Percentiles rank a stretch among this genome's conserved stretches.
Conservation (phyloP, 1,140 invertebrate genomes). For the Tetragonula clypearis region DNA sequence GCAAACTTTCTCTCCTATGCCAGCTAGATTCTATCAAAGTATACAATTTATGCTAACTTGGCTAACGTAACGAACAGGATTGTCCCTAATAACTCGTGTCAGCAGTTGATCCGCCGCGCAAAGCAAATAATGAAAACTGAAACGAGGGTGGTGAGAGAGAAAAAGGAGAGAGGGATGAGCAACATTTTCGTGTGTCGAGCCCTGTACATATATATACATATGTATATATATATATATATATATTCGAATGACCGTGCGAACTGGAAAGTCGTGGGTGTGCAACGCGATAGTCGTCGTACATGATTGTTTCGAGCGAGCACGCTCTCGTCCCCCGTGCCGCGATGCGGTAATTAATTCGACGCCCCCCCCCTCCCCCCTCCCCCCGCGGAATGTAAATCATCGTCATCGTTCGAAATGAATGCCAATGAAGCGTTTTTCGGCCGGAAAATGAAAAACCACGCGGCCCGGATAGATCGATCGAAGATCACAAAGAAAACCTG, state of each 20-base stretch:
- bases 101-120: slow-evolving; percentile 24
- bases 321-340: not conserved
- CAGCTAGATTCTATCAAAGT: slow-evolving; percentile 30
- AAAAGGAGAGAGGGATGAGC: not conserved
- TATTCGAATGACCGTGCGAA: slow-evolving; percentile 24
- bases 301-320: slow-evolving; percentile 5
- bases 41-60: slow-evolving; percentile 33
- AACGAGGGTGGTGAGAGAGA: not conserved
- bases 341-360: slow-evolving; percentile 9
- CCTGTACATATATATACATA: not conserved
- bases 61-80: slow-evolving; percentile 28
- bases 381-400: slow-evolving; percentile 9
- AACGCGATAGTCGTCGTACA: not conserved
- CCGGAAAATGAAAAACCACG: no score
- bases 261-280: slow-evolving; percentile 18
- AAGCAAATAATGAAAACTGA: slow-evolving; percentile 22
- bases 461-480: not conserved
- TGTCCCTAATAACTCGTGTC: slow-evolving; percentile 36
- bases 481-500: not conserved
- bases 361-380: not conserved
- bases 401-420: slow-evolving; percentile 3
- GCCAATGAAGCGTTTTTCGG: not conserved
- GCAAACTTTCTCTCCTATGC: slow-evolving; percentile 19
- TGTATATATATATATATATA: no score
- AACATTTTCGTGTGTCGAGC: not conserved